Percentiles rank a stretch among this genome's conserved stretches.
phyloP scores from a whole-genome alignment of 2,113 vertebrate species.

The Stigmatopora argus region DNA sequence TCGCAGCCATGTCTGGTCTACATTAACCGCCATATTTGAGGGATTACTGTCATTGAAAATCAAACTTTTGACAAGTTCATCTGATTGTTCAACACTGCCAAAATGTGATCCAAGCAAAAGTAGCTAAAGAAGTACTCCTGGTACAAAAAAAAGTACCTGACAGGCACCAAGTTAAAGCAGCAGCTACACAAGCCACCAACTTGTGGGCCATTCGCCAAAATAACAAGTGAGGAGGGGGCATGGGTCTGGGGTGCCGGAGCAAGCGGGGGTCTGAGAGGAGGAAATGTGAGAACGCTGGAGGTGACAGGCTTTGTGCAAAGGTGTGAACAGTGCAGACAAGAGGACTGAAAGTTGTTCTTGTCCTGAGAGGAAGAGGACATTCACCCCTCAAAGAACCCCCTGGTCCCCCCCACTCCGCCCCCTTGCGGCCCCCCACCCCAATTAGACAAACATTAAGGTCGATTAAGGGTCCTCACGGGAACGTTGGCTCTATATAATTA shows the following conservation, averaged over 20 bases:
- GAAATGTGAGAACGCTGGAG: slow-evolving; percentile 62
- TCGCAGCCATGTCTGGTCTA: too few relatives aligned
- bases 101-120: neutral
- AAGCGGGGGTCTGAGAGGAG: slow-evolving; percentile 20
- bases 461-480: slow-evolving; percentile 98
- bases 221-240: neutral
- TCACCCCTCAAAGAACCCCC: slow-evolving; percentile 28
- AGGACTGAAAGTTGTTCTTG: slow-evolving; percentile 55
- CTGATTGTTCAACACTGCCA: neutral
- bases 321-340: slow-evolving; percentile 54
- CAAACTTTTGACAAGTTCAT: too few relatives aligned
- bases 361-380: slow-evolving; percentile 50
- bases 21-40: too few relatives aligned
- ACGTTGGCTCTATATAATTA: slow-evolving; percentile 99
- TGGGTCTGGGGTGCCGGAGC: neutral
- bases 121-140: too few relatives aligned
- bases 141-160: neutral
- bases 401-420: slow-evolving; percentile 3
- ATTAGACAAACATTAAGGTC: slow-evolving; percentile 99
- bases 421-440: slow-evolving; percentile 74
- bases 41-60: too few relatives aligned
- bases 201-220: neutral
- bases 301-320: slow-evolving; percentile 65
- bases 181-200: neutral
- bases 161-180: neutral